Evolutionary conservation across 2,113 vertebrate species (phyloP).

Genomic region (Condylura cristata): DNA sequence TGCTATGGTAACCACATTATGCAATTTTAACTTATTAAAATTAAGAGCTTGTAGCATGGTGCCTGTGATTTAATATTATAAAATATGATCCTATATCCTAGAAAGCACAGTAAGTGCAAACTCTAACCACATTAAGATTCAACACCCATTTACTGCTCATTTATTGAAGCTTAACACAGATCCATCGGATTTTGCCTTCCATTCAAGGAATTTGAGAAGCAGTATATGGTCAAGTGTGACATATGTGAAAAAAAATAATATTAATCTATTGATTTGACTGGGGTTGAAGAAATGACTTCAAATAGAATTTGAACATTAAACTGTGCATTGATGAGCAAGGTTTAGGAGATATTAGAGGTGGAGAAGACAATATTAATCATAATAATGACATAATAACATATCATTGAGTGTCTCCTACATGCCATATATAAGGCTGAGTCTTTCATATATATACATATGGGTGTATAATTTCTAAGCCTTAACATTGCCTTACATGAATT

Average conservation of each 20-base stretch:
- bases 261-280: neutral
- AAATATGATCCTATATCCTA: neutral
- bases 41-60: neutral
- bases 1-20: neutral
- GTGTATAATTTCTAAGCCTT: neutral
- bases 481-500: neutral
- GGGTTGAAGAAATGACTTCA: neutral
- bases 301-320: neutral
- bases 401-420: neutral
- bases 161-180: neutral
- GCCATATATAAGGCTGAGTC: neutral
- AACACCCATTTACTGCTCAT: neutral
- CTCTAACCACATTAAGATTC: neutral
- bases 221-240: neutral
- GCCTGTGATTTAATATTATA: neutral
- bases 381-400: neutral
- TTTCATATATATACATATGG: neutral
- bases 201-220: conserved; percentile 8
- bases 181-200: neutral
- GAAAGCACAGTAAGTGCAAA: neutral
- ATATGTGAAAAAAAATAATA: conserved; percentile 14
- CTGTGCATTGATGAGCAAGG: neutral
- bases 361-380: neutral
- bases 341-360: neutral
- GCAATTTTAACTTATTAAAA: conserved; percentile 45